Base-by-base conservation (phyloP, 92 coral and sea anemone species). In the Epizoanthus illoricatus region DNA sequence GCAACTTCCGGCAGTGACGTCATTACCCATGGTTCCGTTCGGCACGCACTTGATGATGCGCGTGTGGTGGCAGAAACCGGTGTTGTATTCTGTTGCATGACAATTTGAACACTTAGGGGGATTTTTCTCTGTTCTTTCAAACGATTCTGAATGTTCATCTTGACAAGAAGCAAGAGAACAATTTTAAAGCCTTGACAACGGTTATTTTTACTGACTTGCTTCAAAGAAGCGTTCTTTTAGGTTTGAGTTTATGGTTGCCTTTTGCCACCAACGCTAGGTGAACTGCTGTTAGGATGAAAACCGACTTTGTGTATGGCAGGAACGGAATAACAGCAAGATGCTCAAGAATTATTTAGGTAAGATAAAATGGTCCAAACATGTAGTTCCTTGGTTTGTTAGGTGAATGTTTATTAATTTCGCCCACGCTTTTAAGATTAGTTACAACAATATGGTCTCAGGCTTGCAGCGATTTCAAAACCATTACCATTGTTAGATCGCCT, bases 51-150 rank as follows among this genome's bases (percentile, higher is more conserved):
- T 76, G 82, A 76, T 76, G 82, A 76, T 76, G 82, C 82, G 82
- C 82, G 82, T 76, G 82, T 76, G 54, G 82, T 76, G 82, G 71
- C 71, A 76, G 80, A 75, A 63, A 63, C 82, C 82, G 82, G 82
- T 76, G 82, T 76, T 76, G 82, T 76, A 63, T 76, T 62, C 42
- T 76, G 82, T 76, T 63, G 82, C 65, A 76, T 76, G 82, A 76
- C 82, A 76, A 62, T 76, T 76, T 76, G 66, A 76, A 62, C 71
- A 76, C 82, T 76, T 76, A 41, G 82, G 82, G 68, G 82, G 82
- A 62, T 62, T 78, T 78, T 78, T 78, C 71, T 78, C 71, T 78
- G 59, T 43, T 62, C 82, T 42, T 78, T 62, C 13, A 59, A 63
- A 64, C 82, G 71, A 78, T 62, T 78, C 13, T 78, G 52, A 19